Conservation (phyloP, 2,888 invertebrate species). For the Colostygia pectinataria region DNA sequence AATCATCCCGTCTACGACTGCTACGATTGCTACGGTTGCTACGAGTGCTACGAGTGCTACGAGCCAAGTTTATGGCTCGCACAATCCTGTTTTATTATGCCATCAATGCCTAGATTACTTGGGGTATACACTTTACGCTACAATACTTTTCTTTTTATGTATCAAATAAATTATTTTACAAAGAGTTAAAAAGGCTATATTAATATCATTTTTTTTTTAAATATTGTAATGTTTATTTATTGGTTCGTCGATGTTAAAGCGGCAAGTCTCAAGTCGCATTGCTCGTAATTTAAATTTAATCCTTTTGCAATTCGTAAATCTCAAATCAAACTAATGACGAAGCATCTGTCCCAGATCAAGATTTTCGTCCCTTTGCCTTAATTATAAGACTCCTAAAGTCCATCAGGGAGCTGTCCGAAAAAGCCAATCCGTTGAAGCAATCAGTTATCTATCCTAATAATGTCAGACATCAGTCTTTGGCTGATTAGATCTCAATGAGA, state of each 20-base stretch:
- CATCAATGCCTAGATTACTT: neutral
- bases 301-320: no score
- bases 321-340: neutral
- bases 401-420: conserved; percentile 14
- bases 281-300: no score
- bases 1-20: no score
- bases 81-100: neutral
- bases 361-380: neutral
- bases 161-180: no score
- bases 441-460: conserved; percentile 60
- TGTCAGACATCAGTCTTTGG: conserved; percentile 63
- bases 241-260: no score
- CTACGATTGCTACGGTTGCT: no score
- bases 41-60: neutral
- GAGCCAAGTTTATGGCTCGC: neutral
- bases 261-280: no score
- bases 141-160: neutral
- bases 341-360: neutral
- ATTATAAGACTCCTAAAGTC: conserved; percentile 10
- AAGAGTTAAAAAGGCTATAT: no score
- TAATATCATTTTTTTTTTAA: no score
- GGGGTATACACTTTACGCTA: neutral
- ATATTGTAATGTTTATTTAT: no score
- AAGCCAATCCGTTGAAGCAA: conserved; percentile 56
- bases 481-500: conserved; percentile 67